These are phyloP conservation scores for Varecia variegata DNA, from an alignment of 2,797 vertebrate species.

Conservation along the genomic window DNA sequence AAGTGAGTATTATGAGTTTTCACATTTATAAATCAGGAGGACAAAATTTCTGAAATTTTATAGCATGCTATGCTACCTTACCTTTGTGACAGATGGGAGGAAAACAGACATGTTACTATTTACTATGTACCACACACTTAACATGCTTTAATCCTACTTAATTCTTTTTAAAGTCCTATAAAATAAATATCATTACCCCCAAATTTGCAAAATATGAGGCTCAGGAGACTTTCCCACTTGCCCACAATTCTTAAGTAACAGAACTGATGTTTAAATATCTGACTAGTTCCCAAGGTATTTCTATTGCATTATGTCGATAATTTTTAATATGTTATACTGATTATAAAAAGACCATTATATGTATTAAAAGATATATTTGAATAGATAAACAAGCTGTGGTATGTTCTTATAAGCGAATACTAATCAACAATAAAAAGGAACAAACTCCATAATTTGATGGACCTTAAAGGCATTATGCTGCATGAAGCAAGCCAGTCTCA, in stretches of 20 bases:
- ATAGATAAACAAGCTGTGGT: not conserved
- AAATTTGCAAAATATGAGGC: not conserved
- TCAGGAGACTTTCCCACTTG: not conserved
- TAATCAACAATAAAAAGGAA: not conserved
- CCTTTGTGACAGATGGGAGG: not conserved
- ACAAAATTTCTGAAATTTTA: conserved; percentile 5
- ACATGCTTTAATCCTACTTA: not conserved
- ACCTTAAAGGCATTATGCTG: not conserved
- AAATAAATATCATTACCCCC: not conserved
- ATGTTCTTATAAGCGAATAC: not conserved
- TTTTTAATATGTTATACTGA: not conserved
- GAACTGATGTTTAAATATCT: not conserved
- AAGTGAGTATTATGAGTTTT: conserved; percentile 1
- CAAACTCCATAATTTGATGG: not conserved
- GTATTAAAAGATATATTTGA: not conserved
- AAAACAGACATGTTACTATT: not conserved
- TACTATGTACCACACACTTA: not conserved
- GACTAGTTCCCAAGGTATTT: not conserved
- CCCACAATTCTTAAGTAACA: not conserved
- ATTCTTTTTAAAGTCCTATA: not conserved
- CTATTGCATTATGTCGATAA: not conserved
- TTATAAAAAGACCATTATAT: not conserved
- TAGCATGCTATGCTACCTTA: not conserved
- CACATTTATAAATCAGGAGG: not conserved
- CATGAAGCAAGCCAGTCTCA: not conserved